Percentiles rank a stretch among this genome's conserved stretches.
These are phyloP conservation scores for Mythimna pallens DNA, from an alignment of 2,888 invertebrate species.

Conservation along the genomic window DNA sequence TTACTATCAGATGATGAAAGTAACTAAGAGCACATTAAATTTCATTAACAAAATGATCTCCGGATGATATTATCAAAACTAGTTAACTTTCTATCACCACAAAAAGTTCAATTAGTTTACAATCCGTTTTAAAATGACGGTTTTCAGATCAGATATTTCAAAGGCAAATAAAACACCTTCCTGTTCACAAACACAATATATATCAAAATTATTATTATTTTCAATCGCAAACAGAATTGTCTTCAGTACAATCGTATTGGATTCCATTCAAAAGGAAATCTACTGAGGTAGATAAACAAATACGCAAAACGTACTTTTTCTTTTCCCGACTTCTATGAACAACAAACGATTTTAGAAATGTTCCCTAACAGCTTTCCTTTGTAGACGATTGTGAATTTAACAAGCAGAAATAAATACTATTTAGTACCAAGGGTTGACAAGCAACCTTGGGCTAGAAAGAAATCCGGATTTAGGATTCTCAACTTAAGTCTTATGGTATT, in stretches of 20 bases:
- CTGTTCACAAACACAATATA: not conserved
- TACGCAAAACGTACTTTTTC: constrained; percentile 40
- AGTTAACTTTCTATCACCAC: too few relatives aligned
- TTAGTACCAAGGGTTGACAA: not conserved
- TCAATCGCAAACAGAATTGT: constrained; percentile 24
- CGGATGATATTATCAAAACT: not conserved
- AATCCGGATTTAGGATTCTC: not conserved
- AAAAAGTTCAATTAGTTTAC: not conserved
- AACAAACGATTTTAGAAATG: constrained; percentile 39
- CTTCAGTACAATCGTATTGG: constrained; percentile 40
- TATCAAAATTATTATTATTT: constrained; percentile 26
- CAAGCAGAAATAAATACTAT: constrained; percentile 13
- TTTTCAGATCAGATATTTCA: not conserved
- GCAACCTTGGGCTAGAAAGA: not conserved
- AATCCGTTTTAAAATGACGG: constrained; percentile 1
- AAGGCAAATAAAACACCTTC: not conserved
- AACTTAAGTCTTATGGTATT: not conserved
- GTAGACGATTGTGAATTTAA: constrained; percentile 4
- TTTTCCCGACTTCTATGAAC: constrained; percentile 18
- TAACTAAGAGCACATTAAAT: not conserved
- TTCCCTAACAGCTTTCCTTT: constrained; percentile 16
- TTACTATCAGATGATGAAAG: not conserved
- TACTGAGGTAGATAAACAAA: constrained; percentile 51
- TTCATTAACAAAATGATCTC: not conserved
- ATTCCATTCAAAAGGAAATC: constrained; percentile 50